phyloP scores from a whole-genome alignment of 2,888 invertebrate species.

The Pyralis farinalis region DNA sequence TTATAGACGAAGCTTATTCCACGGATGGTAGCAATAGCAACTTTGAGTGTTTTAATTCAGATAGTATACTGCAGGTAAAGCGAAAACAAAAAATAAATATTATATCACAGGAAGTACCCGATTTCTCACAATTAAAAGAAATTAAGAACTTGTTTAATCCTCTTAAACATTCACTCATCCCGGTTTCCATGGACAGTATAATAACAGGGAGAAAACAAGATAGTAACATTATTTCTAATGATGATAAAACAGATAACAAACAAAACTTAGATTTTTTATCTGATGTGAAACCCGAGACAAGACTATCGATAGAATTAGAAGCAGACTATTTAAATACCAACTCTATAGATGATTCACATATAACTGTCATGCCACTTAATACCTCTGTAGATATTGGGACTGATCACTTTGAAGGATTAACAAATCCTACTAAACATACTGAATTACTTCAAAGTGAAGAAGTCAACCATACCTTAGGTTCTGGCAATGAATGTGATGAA shows the following conservation, averaged over 20 bases:
- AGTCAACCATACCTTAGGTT: background rate
- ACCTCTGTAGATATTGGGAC: too few relatives aligned
- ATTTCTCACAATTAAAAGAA: conserved; percentile 27
- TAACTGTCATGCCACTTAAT: too few relatives aligned
- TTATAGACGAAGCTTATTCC: background rate
- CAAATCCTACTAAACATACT: too few relatives aligned
- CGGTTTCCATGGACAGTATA: conserved; percentile 28
- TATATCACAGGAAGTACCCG: conserved; percentile 42
- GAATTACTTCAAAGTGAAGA: background rate
- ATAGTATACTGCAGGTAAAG: conserved; percentile 4
- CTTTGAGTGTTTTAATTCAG: background rate
- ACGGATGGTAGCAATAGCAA: background rate
- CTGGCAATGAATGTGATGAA: background rate
- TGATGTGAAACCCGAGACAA: too few relatives aligned
- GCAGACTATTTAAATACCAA: too few relatives aligned
- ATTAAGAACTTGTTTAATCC: conserved; percentile 19
- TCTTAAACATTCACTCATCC: conserved; percentile 23
- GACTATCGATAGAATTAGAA: too few relatives aligned
- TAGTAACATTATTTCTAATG: background rate
- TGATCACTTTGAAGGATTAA: too few relatives aligned
- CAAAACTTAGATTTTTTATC: background rate
- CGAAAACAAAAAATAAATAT: conserved; percentile 36
- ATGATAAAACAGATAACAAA: too few relatives aligned
- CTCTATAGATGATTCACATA: too few relatives aligned
- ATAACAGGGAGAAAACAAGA: background rate